Conservation (phyloP, 2,113 vertebrate genomes). For the Octodon degus region DNA sequence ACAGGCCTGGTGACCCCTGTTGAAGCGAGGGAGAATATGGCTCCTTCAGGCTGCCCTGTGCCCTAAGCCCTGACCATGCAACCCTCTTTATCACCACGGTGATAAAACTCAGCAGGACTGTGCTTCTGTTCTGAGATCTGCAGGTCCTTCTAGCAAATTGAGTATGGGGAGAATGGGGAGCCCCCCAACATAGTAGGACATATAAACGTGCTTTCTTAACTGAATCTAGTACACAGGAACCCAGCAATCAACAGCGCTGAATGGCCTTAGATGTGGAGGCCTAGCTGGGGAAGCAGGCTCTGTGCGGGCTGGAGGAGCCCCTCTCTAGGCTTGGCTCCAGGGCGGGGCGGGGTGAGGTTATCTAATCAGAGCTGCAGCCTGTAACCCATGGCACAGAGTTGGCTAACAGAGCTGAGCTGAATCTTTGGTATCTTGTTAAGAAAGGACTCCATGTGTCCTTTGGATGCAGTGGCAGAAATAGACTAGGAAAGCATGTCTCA, state of each 20-base stretch:
- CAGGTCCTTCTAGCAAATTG: not conserved
- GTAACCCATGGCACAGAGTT: not conserved
- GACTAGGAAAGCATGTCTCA: not conserved
- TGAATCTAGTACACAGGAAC: not conserved
- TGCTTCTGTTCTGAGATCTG: not conserved
- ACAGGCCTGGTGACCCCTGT: accelerated
- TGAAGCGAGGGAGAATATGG: not conserved
- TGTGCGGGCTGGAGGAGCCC: not conserved
- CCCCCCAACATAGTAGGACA: not conserved
- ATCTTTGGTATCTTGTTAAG: not conserved
- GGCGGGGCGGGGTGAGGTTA: not conserved
- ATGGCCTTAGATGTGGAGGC: not conserved
- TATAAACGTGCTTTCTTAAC: not conserved
- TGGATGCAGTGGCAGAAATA: not conserved
- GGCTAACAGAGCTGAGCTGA: not conserved
- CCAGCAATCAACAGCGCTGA: not conserved
- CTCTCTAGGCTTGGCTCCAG: accelerated
- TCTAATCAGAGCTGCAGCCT: not conserved
- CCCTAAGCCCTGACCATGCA: not conserved
- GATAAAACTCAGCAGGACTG: not conserved
- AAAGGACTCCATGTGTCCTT: not conserved
- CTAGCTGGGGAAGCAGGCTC: too few species aligned
- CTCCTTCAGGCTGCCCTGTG: not conserved
- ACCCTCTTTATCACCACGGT: not conserved
- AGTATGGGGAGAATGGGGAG: not conserved